phyloP scores from a whole-genome alignment of 2,888 invertebrate species.

The Cylindroiulus punctatus region DNA sequence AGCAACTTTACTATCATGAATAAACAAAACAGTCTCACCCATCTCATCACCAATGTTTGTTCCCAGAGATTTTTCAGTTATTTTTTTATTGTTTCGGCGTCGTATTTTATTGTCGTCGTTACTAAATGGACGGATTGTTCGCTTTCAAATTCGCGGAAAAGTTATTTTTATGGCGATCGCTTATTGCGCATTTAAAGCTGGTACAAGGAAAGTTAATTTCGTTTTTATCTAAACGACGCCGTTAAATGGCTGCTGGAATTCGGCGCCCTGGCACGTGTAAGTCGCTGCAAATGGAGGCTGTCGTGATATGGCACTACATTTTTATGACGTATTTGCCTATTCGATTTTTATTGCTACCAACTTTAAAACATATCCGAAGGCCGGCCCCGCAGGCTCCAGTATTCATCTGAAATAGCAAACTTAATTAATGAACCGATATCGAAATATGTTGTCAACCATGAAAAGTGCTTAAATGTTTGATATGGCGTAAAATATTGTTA shows the following conservation, averaged over 20 bases:
- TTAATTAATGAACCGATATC: neutral
- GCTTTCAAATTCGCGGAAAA: neutral
- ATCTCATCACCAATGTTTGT: neutral
- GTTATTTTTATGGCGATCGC: conserved; percentile 17
- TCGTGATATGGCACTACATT: neutral
- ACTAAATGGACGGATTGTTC: neutral
- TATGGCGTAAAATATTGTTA: too few relatives aligned
- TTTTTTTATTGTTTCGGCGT: neutral
- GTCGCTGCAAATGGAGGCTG: neutral
- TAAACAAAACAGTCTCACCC: neutral
- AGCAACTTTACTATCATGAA: too few relatives aligned
- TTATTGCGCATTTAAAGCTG: conserved; percentile 26
- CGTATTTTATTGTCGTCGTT: too few relatives aligned
- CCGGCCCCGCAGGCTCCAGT: neutral
- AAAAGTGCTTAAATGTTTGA: too few relatives aligned
- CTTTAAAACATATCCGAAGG: neutral
- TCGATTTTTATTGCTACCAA: neutral
- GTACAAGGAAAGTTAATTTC: conserved; percentile 5
- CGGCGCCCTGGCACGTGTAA: neutral
- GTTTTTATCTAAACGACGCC: conserved; percentile 15
- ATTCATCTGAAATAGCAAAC: neutral
- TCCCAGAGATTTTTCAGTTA: neutral
- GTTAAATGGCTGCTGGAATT: conserved; percentile 14
- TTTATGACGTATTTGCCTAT: neutral
- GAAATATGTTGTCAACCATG: too few relatives aligned